A percentile compares a stretch with the other conserved stretches of the same genome.
Conservation (phyloP, 2,113 vertebrate species). For the Charina bottae region DNA sequence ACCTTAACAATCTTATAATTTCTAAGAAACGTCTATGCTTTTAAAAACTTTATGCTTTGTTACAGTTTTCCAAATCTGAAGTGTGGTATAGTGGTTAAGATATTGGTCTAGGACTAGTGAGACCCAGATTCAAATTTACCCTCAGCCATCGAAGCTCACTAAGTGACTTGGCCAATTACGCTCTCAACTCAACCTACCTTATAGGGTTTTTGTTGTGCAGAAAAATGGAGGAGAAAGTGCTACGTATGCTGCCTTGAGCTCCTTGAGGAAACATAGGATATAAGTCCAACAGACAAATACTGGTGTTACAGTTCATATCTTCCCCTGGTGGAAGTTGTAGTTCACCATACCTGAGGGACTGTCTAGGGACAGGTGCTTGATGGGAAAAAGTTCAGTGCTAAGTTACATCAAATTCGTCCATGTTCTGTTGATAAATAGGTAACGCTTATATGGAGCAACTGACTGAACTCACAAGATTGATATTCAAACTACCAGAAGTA, state of each 20-base stretch:
- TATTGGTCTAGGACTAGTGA: background rate
- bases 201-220: background rate
- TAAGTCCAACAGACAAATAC: background rate
- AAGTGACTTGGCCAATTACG: background rate
- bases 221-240: background rate
- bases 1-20: too few species aligned
- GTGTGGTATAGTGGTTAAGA: background rate
- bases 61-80: background rate
- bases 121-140: background rate
- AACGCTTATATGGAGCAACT: conserved; percentile 84
- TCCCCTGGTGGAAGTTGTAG: background rate
- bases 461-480: conserved; percentile 87
- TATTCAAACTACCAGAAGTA: conserved; percentile 89
- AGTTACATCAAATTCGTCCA: conserved; percentile 39
- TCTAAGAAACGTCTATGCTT: conserved; percentile 17
- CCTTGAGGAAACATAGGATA: background rate
- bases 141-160: background rate
- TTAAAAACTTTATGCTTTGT: background rate
- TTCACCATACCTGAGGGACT: background rate
- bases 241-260: background rate
- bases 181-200: background rate
- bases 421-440: conserved; percentile 70
- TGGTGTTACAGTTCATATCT: background rate
- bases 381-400: background rate
- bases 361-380: background rate